phyloP scores from a whole-genome alignment of 2,113 vertebrate genomes.

The Rhynchomys soricoides region DNA sequence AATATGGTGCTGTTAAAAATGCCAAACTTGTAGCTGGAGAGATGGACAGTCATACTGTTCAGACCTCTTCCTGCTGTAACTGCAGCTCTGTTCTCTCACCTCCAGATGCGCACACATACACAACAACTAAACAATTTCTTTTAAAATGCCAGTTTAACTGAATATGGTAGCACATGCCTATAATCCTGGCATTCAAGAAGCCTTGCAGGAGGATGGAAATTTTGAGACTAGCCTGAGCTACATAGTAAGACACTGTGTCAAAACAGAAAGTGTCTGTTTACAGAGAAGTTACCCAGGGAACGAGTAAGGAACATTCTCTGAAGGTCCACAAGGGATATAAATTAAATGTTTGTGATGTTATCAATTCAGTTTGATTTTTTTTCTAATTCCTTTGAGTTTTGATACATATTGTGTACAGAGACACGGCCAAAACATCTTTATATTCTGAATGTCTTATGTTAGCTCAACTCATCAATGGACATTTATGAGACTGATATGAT shows the following conservation, averaged over 20 bases:
- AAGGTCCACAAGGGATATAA: background rate
- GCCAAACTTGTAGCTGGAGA: background rate
- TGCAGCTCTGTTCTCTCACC: background rate
- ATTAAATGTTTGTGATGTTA: background rate
- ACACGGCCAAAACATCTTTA: constrained; percentile 1
- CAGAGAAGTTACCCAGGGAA: background rate
- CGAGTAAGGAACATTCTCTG: background rate
- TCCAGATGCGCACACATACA: background rate
- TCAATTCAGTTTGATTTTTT: background rate
- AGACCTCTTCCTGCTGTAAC: background rate
- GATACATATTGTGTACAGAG: background rate
- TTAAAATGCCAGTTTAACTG: background rate
- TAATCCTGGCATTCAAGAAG: background rate
- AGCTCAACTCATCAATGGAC: background rate
- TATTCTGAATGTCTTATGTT: constrained; percentile 13
- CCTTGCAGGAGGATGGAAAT: background rate
- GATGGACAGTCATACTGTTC: background rate
- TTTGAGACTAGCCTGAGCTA: background rate
- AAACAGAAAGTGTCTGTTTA: background rate
- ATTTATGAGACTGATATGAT: background rate
- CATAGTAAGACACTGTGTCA: background rate
- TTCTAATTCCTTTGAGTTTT: constrained; percentile 16
- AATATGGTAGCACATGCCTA: background rate
- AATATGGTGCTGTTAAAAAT: background rate
- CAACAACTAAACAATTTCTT: background rate